Evolutionary conservation across 2,113 vertebrate genomes (phyloP), one percentile per base, ranked within the genome.

Genomic region (Silurus asotus): DNA sequence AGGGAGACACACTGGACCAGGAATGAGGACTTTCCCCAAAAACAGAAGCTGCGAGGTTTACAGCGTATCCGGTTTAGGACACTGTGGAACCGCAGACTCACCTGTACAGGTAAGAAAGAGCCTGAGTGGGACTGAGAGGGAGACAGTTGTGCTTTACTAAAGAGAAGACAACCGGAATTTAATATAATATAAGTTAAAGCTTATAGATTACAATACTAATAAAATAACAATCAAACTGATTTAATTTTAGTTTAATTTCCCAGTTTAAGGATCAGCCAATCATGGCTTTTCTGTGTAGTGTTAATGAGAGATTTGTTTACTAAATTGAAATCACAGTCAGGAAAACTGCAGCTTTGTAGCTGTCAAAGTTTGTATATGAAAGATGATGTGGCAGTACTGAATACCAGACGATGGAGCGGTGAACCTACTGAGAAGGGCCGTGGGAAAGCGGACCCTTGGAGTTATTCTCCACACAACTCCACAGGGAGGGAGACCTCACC

Each of bases 1-100:
- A 0, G 82, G 89, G 90, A 94, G 91, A 93, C 90, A 87, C 92
- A 86, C 91, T 86, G 92, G 91, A 93, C 89, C 89, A 91, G 92
- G 94, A 91, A 96, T 96, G 95, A 94, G 93, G 93, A 93, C 93
- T 92, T 92, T 91, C 89, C 92, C 93, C 86, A 92, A 94, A 92
- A 94, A 92, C 84, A 92, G 93, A 91, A 91, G 92, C 89, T 95
- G 95, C 87, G 93, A 95, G 83, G 93, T 96, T 92, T 96, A 93
- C 93, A 94, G 92, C 90, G 89, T 96, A 88, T 95, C 93, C 64
- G 92, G 92, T 69, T 90, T 61, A 75, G 93, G 89, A 88, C 89
- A 92, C 72, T 88, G 85, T 77, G 75, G 77, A 61, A 37, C 83
- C 84, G 87, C 77, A 84, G 78, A 81, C 78, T 86, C 69, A 89